phyloP scores from a whole-genome alignment of 1,140 invertebrate species.

The Holcopasites calliopsidis region DNA sequence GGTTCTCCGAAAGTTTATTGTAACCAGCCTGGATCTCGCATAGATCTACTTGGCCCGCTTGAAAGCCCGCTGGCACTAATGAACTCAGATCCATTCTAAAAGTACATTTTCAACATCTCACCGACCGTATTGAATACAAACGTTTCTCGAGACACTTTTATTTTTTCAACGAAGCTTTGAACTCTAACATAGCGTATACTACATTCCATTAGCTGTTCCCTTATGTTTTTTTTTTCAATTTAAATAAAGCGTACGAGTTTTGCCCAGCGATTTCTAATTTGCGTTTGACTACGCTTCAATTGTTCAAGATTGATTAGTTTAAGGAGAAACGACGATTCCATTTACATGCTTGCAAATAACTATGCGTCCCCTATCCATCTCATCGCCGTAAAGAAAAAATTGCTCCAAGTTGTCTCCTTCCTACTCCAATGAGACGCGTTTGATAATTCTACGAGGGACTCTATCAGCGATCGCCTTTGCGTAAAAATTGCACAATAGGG shows the following conservation, averaged over 20 bases:
- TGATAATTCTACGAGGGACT: slow-evolving; percentile 1
- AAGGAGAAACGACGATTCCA: neutral
- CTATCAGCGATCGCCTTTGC: neutral
- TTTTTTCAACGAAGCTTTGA: too few relatives aligned
- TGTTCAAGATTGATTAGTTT: too few relatives aligned
- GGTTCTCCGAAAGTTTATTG: slow-evolving; percentile 81
- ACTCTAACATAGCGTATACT: too few relatives aligned
- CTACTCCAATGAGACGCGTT: neutral
- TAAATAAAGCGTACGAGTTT: too few relatives aligned
- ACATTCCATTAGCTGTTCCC: too few relatives aligned
- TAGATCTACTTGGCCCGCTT: slow-evolving; percentile 62
- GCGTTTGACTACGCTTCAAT: too few relatives aligned
- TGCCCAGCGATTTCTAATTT: too few relatives aligned
- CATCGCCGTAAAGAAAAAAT: slow-evolving; percentile 39
- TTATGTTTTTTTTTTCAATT: too few relatives aligned
- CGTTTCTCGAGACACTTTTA: too few relatives aligned
- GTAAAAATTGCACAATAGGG: slow-evolving; percentile 31
- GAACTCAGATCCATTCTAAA: slow-evolving; percentile 75
- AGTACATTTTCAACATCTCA: neutral
- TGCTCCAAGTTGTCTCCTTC: neutral
- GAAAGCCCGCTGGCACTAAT: slow-evolving; percentile 74
- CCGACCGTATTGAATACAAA: too few relatives aligned
- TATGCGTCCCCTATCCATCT: slow-evolving; percentile 41
- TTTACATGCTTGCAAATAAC: slow-evolving; percentile 44
- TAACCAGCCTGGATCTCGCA: slow-evolving; percentile 74